These are phyloP conservation scores for Trilocha varians DNA, from an alignment of 2,888 invertebrate genomes.

Conservation along the genomic window DNA sequence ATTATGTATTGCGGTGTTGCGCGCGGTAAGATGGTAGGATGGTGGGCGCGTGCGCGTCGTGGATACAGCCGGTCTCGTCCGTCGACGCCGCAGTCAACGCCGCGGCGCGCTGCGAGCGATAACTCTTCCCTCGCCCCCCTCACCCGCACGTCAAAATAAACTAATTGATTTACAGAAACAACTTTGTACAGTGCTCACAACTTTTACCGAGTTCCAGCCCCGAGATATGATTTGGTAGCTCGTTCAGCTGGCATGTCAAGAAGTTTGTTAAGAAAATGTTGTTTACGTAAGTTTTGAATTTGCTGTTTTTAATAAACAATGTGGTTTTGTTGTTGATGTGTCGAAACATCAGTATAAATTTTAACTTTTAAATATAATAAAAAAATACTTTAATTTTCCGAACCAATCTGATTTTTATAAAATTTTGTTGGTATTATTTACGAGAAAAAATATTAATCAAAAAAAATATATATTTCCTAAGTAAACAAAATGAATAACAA, in stretches of 20 bases:
- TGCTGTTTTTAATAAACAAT: neutral
- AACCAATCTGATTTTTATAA: no score
- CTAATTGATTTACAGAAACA: slow-evolving; percentile 56
- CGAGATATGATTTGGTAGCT: slow-evolving; percentile 3
- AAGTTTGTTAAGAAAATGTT: slow-evolving; percentile 4
- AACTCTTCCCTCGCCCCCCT: slow-evolving; percentile 22
- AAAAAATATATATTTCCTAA: no score
- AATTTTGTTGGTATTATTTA: no score
- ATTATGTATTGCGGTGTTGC: no score
- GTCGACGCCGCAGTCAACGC: slow-evolving; percentile 34
- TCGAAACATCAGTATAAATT: no score
- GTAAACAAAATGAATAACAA: neutral
- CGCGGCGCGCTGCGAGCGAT: slow-evolving; percentile 34
- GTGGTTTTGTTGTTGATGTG: neutral
- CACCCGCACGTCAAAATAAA: slow-evolving; percentile 45
- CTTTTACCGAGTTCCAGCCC: slow-evolving; percentile 1
- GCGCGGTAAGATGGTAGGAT: slow-evolving; percentile 20
- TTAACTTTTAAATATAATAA: no score
- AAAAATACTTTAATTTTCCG: no score
- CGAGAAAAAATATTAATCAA: no score
- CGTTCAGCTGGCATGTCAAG: slow-evolving; percentile 3
- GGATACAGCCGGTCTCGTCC: slow-evolving; percentile 21
- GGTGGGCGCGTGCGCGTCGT: slow-evolving; percentile 37
- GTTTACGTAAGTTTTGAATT: neutral
- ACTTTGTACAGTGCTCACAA: slow-evolving; percentile 4